Conservation (phyloP, 2,113 vertebrate genomes). For the Thymallus thymallus region DNA sequence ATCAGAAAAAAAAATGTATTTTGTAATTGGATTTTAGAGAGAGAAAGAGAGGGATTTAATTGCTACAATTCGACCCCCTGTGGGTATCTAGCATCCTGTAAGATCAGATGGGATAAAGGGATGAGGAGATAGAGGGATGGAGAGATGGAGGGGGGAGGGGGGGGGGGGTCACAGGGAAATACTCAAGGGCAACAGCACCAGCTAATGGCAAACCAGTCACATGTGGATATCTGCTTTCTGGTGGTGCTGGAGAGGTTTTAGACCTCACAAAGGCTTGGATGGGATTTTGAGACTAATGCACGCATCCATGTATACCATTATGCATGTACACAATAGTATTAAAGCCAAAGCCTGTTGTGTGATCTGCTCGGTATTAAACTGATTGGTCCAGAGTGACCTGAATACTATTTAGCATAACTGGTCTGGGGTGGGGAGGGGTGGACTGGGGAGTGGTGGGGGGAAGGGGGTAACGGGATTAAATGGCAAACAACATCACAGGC, state of each 20-base stretch:
- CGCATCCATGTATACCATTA: constrained; percentile 21
- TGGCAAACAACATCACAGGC: constrained; percentile 29
- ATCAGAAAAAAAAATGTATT: background rate
- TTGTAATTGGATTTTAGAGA: constrained; percentile 47
- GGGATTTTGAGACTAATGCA: constrained; percentile 10
- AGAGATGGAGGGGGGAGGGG: background rate
- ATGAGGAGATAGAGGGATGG: background rate
- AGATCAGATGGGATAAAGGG: constrained; percentile 45
- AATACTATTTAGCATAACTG: constrained; percentile 54
- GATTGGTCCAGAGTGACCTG: constrained; percentile 57
- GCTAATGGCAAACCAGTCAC: constrained; percentile 53
- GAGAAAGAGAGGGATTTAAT: constrained; percentile 60
- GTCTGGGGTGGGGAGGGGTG: background rate
- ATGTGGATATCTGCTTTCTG: constrained; percentile 54
- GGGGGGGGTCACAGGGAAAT: constrained; percentile 32
- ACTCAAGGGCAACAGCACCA: constrained; percentile 61
- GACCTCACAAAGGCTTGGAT: constrained; percentile 42
- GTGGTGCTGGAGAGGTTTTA: background rate
- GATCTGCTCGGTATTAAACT: constrained; percentile 56
- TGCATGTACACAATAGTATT: constrained; percentile 47
- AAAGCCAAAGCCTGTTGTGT: constrained; percentile 46
- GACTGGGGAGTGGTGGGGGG: background rate
- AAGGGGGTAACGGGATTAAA: constrained; percentile 21
- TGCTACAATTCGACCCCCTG: constrained; percentile 61
- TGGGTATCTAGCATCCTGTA: constrained; percentile 60